Percentiles rank a stretch among this genome's conserved stretches.
Conservation (phyloP, 2,888 invertebrate species). For the Neoitamus cyanurus region DNA sequence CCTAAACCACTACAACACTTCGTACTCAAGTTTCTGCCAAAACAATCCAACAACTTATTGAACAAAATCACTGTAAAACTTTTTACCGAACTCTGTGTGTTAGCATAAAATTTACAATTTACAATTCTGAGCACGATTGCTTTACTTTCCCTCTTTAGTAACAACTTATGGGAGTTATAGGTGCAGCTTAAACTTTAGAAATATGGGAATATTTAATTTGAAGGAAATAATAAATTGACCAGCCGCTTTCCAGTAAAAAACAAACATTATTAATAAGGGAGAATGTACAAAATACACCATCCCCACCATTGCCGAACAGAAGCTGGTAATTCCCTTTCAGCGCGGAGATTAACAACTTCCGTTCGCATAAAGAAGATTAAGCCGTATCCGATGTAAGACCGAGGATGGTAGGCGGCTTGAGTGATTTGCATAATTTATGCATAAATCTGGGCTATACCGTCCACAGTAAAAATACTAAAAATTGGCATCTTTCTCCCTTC, state of each 20-base stretch:
- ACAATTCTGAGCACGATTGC: no score
- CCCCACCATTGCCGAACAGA: not conserved
- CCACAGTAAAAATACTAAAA: not conserved
- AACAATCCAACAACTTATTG: no score
- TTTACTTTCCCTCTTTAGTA: no score
- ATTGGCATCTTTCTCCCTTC: not conserved
- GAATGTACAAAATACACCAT: not conserved
- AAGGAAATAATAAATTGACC: not conserved
- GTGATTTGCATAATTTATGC: not conserved
- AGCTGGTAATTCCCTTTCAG: not conserved
- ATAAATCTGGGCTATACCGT: not conserved
- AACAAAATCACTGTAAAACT: no score
- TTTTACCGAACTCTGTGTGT: no score
- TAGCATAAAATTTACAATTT: no score
- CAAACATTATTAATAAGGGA: not conserved
- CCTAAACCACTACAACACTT: no score
- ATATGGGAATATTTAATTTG: not conserved
- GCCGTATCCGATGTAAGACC: not conserved
- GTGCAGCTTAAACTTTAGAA: no score
- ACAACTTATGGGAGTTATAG: no score
- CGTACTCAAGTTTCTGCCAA: no score
- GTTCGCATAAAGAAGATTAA: not conserved
- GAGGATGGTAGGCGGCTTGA: not conserved
- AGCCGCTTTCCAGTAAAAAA: not conserved
- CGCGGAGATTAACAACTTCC: not conserved